A percentile compares a stretch with the other conserved stretches of the same genome.
phyloP scores from a whole-genome alignment of 2,888 invertebrate species.

The Eupelmus urozonus region DNA sequence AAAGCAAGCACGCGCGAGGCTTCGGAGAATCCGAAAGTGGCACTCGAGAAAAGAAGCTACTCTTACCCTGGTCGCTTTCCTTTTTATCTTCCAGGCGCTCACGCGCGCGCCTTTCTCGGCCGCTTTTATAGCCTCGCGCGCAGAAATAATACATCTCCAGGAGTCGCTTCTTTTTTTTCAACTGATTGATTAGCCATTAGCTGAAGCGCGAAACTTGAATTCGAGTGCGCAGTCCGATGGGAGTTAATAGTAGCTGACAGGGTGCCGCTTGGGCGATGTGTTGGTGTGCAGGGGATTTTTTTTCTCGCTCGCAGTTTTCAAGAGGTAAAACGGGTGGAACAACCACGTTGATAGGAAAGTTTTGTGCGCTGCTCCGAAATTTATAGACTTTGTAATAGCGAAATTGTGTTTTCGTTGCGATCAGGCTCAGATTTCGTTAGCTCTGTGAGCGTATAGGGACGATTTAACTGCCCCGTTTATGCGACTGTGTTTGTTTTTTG shows the following conservation, averaged over 20 bases:
- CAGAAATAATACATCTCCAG: too few species aligned
- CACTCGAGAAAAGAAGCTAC: slow-evolving; percentile 31
- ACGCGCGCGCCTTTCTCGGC: slow-evolving; percentile 7
- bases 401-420: too few species aligned
- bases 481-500: too few species aligned
- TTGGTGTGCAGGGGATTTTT: too few species aligned
- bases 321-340: too few species aligned
- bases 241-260: slow-evolving; percentile 27
- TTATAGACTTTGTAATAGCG: slow-evolving; percentile 39
- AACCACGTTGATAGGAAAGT: too few species aligned
- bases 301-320: too few species aligned
- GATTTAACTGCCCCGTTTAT: too few species aligned
- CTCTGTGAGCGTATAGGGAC: too few species aligned
- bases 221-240: not conserved
- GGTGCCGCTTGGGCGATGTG: not conserved
- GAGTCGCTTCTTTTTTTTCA: too few species aligned
- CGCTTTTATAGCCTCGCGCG: slow-evolving; percentile 21
- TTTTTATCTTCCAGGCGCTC: not conserved
- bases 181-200: slow-evolving; percentile 28
- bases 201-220: not conserved
- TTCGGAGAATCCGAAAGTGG: slow-evolving; percentile 34
- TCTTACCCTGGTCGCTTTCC: not conserved
- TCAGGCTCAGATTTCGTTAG: too few species aligned
- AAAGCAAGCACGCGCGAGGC: slow-evolving; percentile 17
- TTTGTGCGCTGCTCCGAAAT: too few species aligned